phyloP scores from a whole-genome alignment of 2,888 invertebrate genomes.

The Monopis laevigella region DNA sequence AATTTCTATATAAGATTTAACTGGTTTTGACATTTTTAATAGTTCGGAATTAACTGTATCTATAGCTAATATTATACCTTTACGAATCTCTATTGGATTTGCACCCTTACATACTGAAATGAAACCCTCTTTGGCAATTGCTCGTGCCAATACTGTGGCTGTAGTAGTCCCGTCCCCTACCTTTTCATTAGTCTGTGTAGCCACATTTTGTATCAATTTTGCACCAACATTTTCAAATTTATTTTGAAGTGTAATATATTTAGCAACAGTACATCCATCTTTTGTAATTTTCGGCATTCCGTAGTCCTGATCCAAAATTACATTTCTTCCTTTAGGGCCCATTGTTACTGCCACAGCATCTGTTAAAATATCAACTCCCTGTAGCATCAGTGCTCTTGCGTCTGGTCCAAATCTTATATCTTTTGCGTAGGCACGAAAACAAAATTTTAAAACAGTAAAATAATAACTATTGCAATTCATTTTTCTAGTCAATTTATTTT shows the following conservation, averaged over 20 bases:
- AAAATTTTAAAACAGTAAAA: slow-evolving; percentile 1
- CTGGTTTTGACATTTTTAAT: slow-evolving; percentile 87
- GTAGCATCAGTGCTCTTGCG: slow-evolving; percentile 93
- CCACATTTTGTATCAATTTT: slow-evolving; percentile 97
- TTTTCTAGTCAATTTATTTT: no score
- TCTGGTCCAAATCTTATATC: slow-evolving; percentile 97
- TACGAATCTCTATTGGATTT: slow-evolving; percentile 94
- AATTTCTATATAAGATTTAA: slow-evolving; percentile 96
- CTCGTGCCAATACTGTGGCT: slow-evolving; percentile 95
- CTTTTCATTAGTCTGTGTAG: slow-evolving; percentile 99
- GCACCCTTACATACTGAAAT: slow-evolving; percentile 97
- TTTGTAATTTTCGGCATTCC: slow-evolving; percentile 99
- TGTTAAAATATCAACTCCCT: slow-evolving; percentile 96
- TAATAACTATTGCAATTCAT: no score
- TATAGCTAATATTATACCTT: slow-evolving; percentile 93
- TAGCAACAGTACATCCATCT: slow-evolving; percentile 99
- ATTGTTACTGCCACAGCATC: slow-evolving; percentile 99
- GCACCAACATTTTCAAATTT: slow-evolving; percentile 99
- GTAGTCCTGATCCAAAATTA: slow-evolving; percentile 97
- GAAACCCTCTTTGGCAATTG: slow-evolving; percentile 98
- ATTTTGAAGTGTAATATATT: slow-evolving; percentile 95
- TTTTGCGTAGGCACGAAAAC: slow-evolving; percentile 80
- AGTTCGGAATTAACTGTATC: slow-evolving; percentile 86
- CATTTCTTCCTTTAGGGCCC: slow-evolving; percentile 99
- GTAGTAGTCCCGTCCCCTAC: slow-evolving; percentile 99